Evolutionary conservation across 2,113 vertebrate genomes (phyloP), one percentile per base, ranked within the genome.

Genomic region (Ceyx melanurus): DNA sequence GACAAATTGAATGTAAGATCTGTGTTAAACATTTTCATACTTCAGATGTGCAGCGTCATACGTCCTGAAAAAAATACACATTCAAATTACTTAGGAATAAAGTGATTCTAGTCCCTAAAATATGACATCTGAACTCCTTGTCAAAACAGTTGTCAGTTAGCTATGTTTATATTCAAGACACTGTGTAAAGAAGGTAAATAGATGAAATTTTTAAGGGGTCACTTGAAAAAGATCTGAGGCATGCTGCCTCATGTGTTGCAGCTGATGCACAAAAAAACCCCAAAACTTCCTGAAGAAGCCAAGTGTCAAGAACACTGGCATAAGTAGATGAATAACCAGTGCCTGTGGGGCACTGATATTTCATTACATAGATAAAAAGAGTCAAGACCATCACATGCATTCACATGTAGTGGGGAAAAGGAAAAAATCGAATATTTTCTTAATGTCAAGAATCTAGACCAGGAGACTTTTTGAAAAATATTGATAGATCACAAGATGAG

Each of bases 311-410:
- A 89, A 86, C 83, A 66, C 35, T 70, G 70, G 57, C 57, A 20
- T 87, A 57, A 96, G 45, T 61, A 92, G 48, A 81, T 85, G 46
- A 92, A 92, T 86, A 67, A 79, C 67, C 87, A 85, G n/a, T 91
- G 95, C 91, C 95, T 95, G 73, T 89, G 87, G 82, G 91, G 88
- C 84, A 81, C 53, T 80, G 43, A 67, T 65, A 50, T 85, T 92
- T 88, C 65, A 80, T 88, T 77, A 75, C 11, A 16, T 23, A 81
- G 80, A 80, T 48, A 77, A 86, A 96, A 94, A 82, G 45, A 94
- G 79, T 80, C 33, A 74, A 70, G 58, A 89, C 21, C 46, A 83
- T 95, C 95, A 90, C 95, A 95, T 88, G 94, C 86, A 92, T 61
- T 94, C 93, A 94, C 46, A 86, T 92, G 82, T 67, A 95, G 50